Evolutionary conservation across 2,888 invertebrate genomes (phyloP), one percentile per base, ranked within the genome.

Genomic region (Caenorhabditis panamensis): DNA sequence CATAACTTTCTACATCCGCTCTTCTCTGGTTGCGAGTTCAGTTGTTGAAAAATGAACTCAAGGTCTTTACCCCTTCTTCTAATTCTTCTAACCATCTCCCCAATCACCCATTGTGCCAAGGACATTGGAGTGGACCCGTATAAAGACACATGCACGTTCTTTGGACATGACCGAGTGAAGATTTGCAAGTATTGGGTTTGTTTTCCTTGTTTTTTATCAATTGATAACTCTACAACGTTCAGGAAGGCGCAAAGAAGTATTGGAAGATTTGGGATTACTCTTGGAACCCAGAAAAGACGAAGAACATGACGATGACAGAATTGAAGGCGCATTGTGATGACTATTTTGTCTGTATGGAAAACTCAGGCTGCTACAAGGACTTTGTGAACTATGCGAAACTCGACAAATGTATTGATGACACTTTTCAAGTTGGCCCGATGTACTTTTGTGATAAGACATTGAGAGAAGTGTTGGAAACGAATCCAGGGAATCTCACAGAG

Each of bases 291-390:
- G 37, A 6, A 20, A 36, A 58, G n/a, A 58, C 58, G 1, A 58
- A 37, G 36, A 58, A 58, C 11, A 58, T 58, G 58, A 58, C 58
- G 11, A 2, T 58, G 20, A 37, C 18, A 3, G 36, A 58, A 37
- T 18, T 58, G 36, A 58, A 37, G 28, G 16, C 18, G 1, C 58
- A 36, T 13, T 58, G 58, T 28, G 58, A 58, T n/a, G 58, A 58
- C n/a, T 9, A 18, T 0, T 58, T 58, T 37, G n/a, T n/a, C 0
- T 71, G 71, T 22, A 26, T 62, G 22, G 71, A 71, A 16, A 71
- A 71, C 54, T 53, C 62, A 6, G 62, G 62, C 0, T 71, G 69
- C 41, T 69, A 24, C 53, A 51, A 53, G 49, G 69, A 69, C 47
- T 69, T 53, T 41, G 26, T 53, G 11, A 69, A 69, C 36, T 69